A percentile compares a stretch with the other conserved stretches of the same genome.
phyloP scores from a whole-genome alignment of 2,797 vertebrate species.

The Botia almorhae region DNA sequence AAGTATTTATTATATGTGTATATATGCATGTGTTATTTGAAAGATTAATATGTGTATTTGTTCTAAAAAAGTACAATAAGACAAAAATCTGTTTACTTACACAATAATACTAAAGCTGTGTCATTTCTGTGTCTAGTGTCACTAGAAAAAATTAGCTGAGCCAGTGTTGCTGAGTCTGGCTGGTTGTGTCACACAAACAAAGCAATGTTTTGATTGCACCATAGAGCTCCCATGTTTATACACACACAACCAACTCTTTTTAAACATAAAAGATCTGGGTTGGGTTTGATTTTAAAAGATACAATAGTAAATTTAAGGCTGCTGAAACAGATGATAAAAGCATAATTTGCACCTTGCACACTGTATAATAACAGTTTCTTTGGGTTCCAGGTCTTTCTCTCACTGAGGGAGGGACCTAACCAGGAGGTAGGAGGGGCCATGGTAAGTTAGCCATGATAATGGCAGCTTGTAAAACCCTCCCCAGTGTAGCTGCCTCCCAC shows the following conservation, averaged over 20 bases:
- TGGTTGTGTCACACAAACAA: background rate
- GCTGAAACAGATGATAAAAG: background rate
- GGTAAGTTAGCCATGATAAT: slow-evolving; percentile 58
- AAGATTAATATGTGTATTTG: background rate
- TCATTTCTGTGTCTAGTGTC: background rate
- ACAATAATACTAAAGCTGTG: background rate
- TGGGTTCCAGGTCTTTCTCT: background rate
- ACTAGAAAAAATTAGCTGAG: background rate
- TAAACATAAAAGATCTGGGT: background rate
- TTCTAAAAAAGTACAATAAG: background rate
- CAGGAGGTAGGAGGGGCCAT: slow-evolving; percentile 29
- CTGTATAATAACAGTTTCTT: background rate
- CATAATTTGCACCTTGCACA: slow-evolving; percentile 9
- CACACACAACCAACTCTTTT: background rate
- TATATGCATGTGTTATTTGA: background rate
- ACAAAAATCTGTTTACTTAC: background rate
- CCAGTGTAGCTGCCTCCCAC: background rate
- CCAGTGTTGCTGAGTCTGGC: background rate
- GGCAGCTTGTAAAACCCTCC: slow-evolving; percentile 63
- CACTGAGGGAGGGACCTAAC: background rate
- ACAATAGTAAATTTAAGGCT: background rate
- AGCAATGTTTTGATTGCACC: background rate
- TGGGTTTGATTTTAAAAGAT: background rate
- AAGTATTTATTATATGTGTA: background rate
- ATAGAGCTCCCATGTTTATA: background rate